Conservation (phyloP, 2,888 invertebrate species). For the Perizoma flavofasciatum region DNA sequence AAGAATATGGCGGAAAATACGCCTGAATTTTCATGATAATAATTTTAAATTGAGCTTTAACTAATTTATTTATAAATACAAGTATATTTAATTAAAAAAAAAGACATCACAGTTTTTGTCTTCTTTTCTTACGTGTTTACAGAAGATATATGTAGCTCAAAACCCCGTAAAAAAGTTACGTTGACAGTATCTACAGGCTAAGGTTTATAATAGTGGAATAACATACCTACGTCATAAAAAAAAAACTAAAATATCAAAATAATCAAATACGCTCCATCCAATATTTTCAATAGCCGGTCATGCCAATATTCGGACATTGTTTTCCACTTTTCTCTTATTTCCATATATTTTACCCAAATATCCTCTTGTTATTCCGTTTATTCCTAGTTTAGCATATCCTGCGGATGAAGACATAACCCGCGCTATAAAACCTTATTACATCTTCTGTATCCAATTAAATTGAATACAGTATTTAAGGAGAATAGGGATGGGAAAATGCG, state of each 20-base stretch:
- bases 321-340: conserved; percentile 33
- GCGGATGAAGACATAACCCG: conserved; percentile 60
- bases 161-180: no score
- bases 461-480: conserved; percentile 39
- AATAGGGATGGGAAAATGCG: conserved; percentile 6
- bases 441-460: conserved; percentile 72
- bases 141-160: no score
- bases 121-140: no score
- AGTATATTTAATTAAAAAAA: no score
- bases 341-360: conserved; percentile 38
- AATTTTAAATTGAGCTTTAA: no score
- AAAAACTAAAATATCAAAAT: conserved; percentile 5
- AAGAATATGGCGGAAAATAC: no score
- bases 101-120: no score
- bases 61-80: no score
- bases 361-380: conserved; percentile 28
- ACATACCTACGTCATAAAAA: no score
- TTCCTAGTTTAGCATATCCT: conserved; percentile 34
- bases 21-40: no score
- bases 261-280: conserved; percentile 14
- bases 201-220: no score
- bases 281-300: conserved; percentile 27
- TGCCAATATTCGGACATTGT: conserved; percentile 29
- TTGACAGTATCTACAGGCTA: no score
- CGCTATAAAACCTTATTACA: conserved; percentile 67